These are phyloP conservation scores for Nymphalis c-album DNA, from an alignment of 2,888 invertebrate species.

Conservation along the genomic window DNA sequence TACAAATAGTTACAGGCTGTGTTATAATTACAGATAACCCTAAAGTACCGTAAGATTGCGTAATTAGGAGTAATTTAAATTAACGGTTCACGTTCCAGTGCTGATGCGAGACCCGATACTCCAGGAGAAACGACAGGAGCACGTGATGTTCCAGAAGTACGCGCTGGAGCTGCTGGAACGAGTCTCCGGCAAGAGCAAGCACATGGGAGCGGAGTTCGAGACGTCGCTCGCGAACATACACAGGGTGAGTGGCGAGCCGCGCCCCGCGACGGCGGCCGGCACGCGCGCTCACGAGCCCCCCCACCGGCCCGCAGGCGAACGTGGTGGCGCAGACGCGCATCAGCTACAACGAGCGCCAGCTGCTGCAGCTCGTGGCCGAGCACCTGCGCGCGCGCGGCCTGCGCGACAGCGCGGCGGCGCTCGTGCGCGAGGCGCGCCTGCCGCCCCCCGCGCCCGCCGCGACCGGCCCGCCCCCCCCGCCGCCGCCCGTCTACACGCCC, in stretches of 20 bases:
- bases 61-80: background rate
- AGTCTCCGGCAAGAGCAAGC: constrained; percentile 94
- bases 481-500: constrained; percentile 80
- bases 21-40: too few species aligned
- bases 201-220: constrained; percentile 89
- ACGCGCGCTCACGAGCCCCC: too few species aligned
- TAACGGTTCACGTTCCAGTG: constrained; percentile 71
- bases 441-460: constrained; percentile 80
- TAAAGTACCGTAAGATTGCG: too few species aligned
- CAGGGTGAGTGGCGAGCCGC: constrained; percentile 76
- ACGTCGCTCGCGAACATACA: constrained; percentile 94
- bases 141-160: constrained; percentile 97
- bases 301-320: constrained; percentile 83
- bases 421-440: constrained; percentile 90
- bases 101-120: constrained; percentile 98
- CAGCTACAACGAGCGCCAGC: constrained; percentile 95
- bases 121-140: constrained; percentile 97
- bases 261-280: too few species aligned
- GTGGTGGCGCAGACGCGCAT: constrained; percentile 98
- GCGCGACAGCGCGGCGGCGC: constrained; percentile 84
- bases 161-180: constrained; percentile 94
- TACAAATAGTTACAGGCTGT: too few species aligned
- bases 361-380: constrained; percentile 94
- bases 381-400: constrained; percentile 91
- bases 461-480: constrained; percentile 59